phyloP scores from a whole-genome alignment of 1,140 invertebrate species.

The Zaprionus kolodkinae region DNA sequence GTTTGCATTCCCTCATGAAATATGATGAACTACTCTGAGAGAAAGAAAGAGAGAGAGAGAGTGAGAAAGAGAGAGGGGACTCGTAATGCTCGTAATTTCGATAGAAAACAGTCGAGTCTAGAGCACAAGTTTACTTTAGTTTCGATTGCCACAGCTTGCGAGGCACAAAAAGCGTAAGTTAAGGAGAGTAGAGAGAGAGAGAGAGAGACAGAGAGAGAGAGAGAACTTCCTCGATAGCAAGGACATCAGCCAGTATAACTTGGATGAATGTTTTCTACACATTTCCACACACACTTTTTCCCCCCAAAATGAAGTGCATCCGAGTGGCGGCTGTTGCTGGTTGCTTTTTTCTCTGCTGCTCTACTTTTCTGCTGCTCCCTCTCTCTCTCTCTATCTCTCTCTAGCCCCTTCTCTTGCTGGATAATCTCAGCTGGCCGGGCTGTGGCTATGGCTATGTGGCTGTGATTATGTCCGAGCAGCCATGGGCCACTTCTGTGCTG shows the following conservation, averaged over 20 bases:
- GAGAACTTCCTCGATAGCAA: neutral
- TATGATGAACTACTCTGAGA: slow-evolving; percentile 3
- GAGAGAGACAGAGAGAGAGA: neutral
- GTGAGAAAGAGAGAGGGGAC: too few relatives aligned
- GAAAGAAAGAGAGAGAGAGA: neutral
- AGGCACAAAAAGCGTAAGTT: neutral
- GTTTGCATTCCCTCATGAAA: neutral
- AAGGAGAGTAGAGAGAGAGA: too few relatives aligned
- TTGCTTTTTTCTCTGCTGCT: slow-evolving; percentile 9
- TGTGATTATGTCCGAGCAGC: slow-evolving; percentile 59
- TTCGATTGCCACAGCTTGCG: neutral
- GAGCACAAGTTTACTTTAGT: slow-evolving; percentile 1
- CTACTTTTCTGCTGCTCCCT: slow-evolving; percentile 16
- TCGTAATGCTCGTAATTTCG: neutral
- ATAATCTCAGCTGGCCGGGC: slow-evolving; percentile 46
- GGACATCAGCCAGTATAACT: neutral
- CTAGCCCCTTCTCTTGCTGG: neutral
- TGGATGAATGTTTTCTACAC: neutral
- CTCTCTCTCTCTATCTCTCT: too few relatives aligned
- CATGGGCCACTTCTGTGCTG: slow-evolving; percentile 56
- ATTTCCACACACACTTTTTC: neutral
- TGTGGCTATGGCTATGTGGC: neutral
- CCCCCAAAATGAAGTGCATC: slow-evolving; percentile 7
- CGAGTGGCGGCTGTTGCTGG: neutral
- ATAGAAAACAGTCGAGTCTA: neutral